Evolutionary conservation across 1,140 invertebrate species (phyloP), one percentile per base, ranked within the genome.

Genomic region (Caenorhabditis latens): DNA sequence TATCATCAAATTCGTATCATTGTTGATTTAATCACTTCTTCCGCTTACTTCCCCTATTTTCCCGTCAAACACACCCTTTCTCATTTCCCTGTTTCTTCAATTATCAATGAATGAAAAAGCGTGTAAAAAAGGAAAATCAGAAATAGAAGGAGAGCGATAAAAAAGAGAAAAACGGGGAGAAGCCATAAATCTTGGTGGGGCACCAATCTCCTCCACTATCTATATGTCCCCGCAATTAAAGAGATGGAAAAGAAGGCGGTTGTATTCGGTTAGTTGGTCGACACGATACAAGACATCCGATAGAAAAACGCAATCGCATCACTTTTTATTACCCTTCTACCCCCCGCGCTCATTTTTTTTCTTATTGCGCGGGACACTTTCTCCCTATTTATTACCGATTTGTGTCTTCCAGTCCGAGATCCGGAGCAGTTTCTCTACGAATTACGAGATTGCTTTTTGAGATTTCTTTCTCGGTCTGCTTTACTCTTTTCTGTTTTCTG

Each of bases 141-240:
- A 79, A 53, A 79, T 50, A 53, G 46, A 79, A 46, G 16, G n/a
- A n/a, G 16, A 32, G 13, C 19, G 40, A 53, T 16, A 79, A 79
- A 43, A 50, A 79, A 11, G 40, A 43, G 13, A 79, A 46, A 79
- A 79, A 53, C 13, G 14, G 21, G 71, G 43, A 79, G 71, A 79
- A 79, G 71, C 46, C 71, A 79, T 79, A 79, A 79, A 79, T 79
- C 71, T 79, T 53, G 19, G 71, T 46, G 71, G 46, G 53, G 46
- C 71, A 79, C 42, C 24, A 19, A 4, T 32, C 40, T 71, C n/a
- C 24, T 32, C 16, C 46, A n/a, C 40, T 79, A 79, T 79, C 71
- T 79, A 79, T 79, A 79, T 79, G 43, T 50, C 21, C 8, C n/a
- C 71, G 71, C 71, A 79, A 79, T 79, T 79, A 79, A 79, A 79